Evolutionary conservation across 2,888 invertebrate genomes (phyloP), one percentile per base, ranked within the genome.

Genomic region (Melangyna quadrimaculata): DNA sequence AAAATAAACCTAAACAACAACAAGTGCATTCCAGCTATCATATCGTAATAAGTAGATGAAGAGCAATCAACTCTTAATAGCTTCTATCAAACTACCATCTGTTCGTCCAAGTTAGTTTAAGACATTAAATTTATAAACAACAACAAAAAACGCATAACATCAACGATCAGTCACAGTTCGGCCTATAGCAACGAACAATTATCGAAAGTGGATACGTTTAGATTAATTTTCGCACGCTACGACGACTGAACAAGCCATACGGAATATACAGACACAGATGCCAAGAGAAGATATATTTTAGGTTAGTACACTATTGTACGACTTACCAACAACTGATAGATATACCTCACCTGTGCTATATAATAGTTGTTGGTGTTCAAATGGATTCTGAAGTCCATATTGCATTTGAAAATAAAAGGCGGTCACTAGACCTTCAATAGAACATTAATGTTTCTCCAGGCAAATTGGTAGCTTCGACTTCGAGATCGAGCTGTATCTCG

Each of bases 141-240:
- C 24, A 73, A 48, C 22, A 35, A 40, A 17, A 73, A 48, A 45
- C 51, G 27, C 48, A 57, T 81, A 71, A 71, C 71, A 74, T 65
- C 74, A 65, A 37, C 63, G 19, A 83, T 83, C 83, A 40, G 57
- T 79, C 83, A 75, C 19, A 65, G 65, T 29, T 24, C 43, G 29
- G 43, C 61, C 57, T 67, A 73, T 22, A 35, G 37, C 59, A 59
- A 32, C 35, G 29, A 73, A 67, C 51, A 35, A 61, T 69, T 70
- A 67, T 67, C 67, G 40, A 79, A 83, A 79, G 74, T 70, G 61
- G 61, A 74, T 74, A 79, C 70, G 45, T 74, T 74, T 17, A 43
- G 65, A 71, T 84, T 70, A 67, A 80, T 79, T 83, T 83, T 83
- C 79, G 74, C 83, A 83, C 83, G 83, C 74, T 74, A 83, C 14